Evolutionary conservation across 2,113 vertebrate genomes (phyloP), one percentile per base, ranked within the genome.

Genomic region (Hippocampus comes): DNA sequence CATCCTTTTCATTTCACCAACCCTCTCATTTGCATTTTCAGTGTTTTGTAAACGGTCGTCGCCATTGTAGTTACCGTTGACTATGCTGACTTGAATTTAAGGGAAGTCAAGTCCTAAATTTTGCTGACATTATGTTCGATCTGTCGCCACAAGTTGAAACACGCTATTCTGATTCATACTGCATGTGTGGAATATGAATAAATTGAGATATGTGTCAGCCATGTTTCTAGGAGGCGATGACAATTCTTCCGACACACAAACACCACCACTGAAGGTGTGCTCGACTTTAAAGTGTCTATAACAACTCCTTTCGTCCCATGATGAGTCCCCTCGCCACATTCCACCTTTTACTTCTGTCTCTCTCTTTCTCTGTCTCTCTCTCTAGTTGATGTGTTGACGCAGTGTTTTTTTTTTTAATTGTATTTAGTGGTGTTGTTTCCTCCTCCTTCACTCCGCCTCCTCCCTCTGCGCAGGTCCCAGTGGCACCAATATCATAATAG

Each of bases 401-500:
- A 76, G 90, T 90, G 88, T 60, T 25, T 14, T 0, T 38, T 15
- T 12, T 65, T 43, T 64, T 23, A 21, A 23, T 43, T 65, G 43
- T 5, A 43, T 65, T 11, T 86, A 82, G 89, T 90, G 89, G 89
- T 87, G 89, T 88, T 86, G 83, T 90, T 89, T 89, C 86, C 88
- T 71, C 86, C 83, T 74, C 78, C 76, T 64, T 85, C 82, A 68
- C 75, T 84, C 82, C 80, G 67, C 82, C 77, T 80, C 78, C 83
- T 90, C 88, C 90, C 89, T 92, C 88, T 92, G 85, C 90, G 77
- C 94, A 98, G 96, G 96, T 94, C 96, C 96, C 91, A 98, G 96
- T 83, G 96, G 96, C 88, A 98, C 96, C 93, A 98, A 98, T 92
- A 98, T 98, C 93, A 98, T 98, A 86, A 98, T 98, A 78, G 96